Percentiles rank a stretch among this genome's conserved stretches.
Evolutionary conservation across 2,888 invertebrate species (phyloP).

Genomic region (Lomographa bimaculata): DNA sequence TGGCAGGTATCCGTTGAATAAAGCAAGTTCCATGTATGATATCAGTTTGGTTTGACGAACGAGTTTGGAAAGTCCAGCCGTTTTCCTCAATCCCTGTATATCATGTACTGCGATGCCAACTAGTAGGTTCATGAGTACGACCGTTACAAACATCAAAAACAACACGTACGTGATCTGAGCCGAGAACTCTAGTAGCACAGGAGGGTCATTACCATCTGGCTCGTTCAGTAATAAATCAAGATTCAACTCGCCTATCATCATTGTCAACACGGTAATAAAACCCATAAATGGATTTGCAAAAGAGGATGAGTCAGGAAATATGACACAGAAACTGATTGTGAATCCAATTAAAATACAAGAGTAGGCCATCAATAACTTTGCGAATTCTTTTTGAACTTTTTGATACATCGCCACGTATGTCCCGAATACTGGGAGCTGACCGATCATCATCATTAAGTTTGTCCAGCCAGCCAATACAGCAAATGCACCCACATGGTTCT

Average conservation of each 20-base stretch:
- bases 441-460: constrained; percentile 95
- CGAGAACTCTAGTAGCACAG: constrained; percentile 90
- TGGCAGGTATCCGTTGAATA: constrained; percentile 91
- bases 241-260: constrained; percentile 95
- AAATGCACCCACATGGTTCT: constrained; percentile 93
- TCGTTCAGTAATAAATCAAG: constrained; percentile 90
- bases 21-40: constrained; percentile 91
- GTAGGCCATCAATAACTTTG: constrained; percentile 93
- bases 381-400: constrained; percentile 93
- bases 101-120: constrained; percentile 95
- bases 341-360: constrained; percentile 93
- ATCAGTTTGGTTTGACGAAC: constrained; percentile 94
- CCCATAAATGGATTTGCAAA: constrained; percentile 94
- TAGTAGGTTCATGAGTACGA: constrained; percentile 92
- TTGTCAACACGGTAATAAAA: constrained; percentile 92
- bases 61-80: constrained; percentile 91
- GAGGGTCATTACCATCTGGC: constrained; percentile 89
- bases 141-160: constrained; percentile 92
- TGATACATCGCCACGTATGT: constrained; percentile 96
- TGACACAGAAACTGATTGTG: constrained; percentile 94
- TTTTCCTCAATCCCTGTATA: constrained; percentile 93
- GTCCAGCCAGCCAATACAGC: constrained; percentile 94
- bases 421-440: constrained; percentile 93
- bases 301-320: constrained; percentile 92
- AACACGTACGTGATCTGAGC: constrained; percentile 92